A percentile compares a stretch with the other conserved stretches of the same genome.
Conservation (phyloP, 2,797 vertebrate genomes). For the Hoplostethus atlanticus region DNA sequence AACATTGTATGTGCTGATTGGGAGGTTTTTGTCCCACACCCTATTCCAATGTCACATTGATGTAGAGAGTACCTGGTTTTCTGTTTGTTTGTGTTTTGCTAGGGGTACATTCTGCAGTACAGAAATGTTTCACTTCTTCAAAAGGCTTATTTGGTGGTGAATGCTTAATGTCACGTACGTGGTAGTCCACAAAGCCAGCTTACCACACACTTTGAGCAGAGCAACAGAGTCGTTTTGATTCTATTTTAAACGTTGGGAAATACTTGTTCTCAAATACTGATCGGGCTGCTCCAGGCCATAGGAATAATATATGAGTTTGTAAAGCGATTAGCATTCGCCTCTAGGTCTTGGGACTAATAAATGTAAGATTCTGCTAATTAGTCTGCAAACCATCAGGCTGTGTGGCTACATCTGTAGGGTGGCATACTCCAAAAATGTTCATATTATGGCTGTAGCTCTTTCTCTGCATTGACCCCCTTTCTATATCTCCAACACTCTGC, state of each 20-base stretch:
- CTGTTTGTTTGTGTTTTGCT: too few species aligned
- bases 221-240: neutral
- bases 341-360: neutral
- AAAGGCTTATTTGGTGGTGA: too few species aligned
- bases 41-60: too few species aligned
- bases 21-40: too few species aligned
- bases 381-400: constrained; percentile 15
- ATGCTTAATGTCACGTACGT: neutral
- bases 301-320: too few species aligned
- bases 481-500: neutral
- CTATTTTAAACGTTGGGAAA: neutral
- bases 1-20: too few species aligned
- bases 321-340: neutral
- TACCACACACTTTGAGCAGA: neutral
- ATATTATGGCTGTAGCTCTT: neutral
- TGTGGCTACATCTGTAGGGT: constrained; percentile 6
- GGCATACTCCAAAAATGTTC: constrained; percentile 3
- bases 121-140: neutral
- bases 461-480: constrained; percentile 33
- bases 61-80: too few species aligned
- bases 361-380: constrained; percentile 11
- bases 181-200: too few species aligned
- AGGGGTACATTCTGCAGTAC: neutral
- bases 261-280: neutral
- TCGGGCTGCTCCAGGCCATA: neutral